Base-by-base conservation (phyloP, 2,888 invertebrate species). In the Eristalis pertinax region DNA sequence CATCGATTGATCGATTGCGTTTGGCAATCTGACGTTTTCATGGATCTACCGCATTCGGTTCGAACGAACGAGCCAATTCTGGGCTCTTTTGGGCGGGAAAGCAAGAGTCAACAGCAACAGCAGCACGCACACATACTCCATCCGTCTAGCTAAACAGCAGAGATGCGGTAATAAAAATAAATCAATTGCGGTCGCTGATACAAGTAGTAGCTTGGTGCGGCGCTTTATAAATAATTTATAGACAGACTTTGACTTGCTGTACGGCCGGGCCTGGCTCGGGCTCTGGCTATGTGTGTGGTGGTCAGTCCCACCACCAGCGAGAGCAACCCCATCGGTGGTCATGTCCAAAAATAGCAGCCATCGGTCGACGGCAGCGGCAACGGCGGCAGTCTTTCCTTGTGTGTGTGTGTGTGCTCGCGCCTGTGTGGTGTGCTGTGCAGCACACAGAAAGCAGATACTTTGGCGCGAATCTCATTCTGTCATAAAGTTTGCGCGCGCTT, bases 181-280 rank as follows among this genome's bases (percentile, higher is more conserved):
- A 87, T 87, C 87, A 87, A 87, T 84, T 87, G 87, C 84, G 84
- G 76, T 80, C 84, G 84, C 76, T 41, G 84, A 87, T 76, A 73
- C 87, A 76, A 79, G 74, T 80, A 84, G 86, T 72, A 68, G 77
- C 24, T 65, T 24, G 65, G 72, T 41, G 81, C 73, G 74, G 75
- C 67, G 84, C 78, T 84, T 87, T 87, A 87, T 87, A 87, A 87
- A 87, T 87, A 87, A 87, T 87, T 87, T 87, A 87, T 87, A 83
- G 87, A 79, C 84, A 83, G 87, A 79, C 84, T 76, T 70, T 50
- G 76, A 62, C 43, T 74, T 24, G 67, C 58, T 50, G 64, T 77
- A 65, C 41, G 26, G 56, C 32, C 10, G 26, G 70, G 41, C 32
- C 10, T 32, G 70, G 41, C 65, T 64, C 76, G 26, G 26, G 26